Conservation (phyloP, 2,888 invertebrate species). For the Mythimna loreyi region DNA sequence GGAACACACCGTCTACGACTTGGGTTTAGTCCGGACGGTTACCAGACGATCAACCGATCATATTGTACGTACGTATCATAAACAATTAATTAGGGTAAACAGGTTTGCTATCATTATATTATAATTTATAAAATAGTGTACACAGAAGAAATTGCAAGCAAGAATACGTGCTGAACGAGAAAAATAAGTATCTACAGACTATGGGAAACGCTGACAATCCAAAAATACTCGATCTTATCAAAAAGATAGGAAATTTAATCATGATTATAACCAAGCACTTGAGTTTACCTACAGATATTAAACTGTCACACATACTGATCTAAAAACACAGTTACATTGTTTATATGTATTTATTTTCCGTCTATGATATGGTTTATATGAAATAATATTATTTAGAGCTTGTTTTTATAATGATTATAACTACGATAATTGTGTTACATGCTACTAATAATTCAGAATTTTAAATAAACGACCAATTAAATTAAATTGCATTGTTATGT, state of each 20-base stretch:
- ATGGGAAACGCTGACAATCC: slow-evolving; percentile 6
- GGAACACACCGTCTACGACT: too few species aligned
- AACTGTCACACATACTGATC: slow-evolving; percentile 7
- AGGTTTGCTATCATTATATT: background rate
- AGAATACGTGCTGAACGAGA: too few species aligned
- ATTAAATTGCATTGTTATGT: slow-evolving; percentile 3
- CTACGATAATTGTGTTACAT: slow-evolving; percentile 12
- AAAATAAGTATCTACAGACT: too few species aligned
- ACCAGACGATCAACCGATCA: too few species aligned
- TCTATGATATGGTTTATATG: background rate
- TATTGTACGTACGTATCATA: background rate
- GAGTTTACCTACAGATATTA: slow-evolving; percentile 22
- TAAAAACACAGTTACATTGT: slow-evolving; percentile 8
- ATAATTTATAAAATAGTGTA: background rate
- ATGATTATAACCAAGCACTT: slow-evolving; percentile 24
- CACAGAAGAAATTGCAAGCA: background rate
- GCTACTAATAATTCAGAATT: slow-evolving; percentile 11
- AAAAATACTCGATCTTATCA: slow-evolving; percentile 36
- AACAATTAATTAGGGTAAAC: background rate
- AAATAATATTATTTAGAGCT: background rate
- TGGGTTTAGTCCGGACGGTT: too few species aligned
- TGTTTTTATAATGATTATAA: slow-evolving; percentile 3
- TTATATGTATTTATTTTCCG: slow-evolving; percentile 12
- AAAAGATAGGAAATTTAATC: slow-evolving; percentile 25
- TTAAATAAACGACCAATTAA: background rate